Conservation (phyloP, 2,888 invertebrate genomes). For the Ecdyonurus torrentis region DNA sequence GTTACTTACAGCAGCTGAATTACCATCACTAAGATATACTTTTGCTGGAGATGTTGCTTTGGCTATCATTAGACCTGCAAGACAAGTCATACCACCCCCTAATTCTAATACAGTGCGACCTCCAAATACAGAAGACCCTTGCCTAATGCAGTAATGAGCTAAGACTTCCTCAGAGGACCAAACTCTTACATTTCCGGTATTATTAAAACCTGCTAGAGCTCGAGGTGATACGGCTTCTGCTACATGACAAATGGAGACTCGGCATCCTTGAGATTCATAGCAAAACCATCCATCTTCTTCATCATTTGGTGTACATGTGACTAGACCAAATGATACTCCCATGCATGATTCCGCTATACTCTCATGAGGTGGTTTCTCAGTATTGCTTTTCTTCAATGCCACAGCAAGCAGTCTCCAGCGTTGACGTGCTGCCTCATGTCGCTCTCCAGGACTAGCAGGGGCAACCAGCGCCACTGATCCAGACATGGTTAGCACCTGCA, state of each 20-base stretch:
- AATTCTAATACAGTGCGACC: constrained; percentile 54
- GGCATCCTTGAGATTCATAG: neutral
- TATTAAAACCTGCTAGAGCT: constrained; percentile 64
- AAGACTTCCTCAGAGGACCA: constrained; percentile 68
- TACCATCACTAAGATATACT: constrained; percentile 63
- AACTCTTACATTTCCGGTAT: constrained; percentile 62
- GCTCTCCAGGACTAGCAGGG: neutral
- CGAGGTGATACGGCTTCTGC: constrained; percentile 5
- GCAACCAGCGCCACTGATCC: neutral
- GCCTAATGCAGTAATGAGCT: constrained; percentile 35
- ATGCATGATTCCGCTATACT: neutral
- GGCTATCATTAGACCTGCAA: constrained; percentile 56
- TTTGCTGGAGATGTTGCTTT: constrained; percentile 44
- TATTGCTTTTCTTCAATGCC: constrained; percentile 27
- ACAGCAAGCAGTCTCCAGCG: constrained; percentile 54
- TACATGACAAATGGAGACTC: neutral
- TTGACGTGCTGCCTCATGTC: constrained; percentile 38
- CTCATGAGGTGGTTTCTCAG: neutral
- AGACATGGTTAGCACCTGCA: constrained; percentile 1
- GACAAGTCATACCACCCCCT: constrained; percentile 72
- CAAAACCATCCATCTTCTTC: neutral
- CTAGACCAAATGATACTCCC: neutral
- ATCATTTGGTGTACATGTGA: neutral
- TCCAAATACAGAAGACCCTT: constrained; percentile 36
- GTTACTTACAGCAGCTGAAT: constrained; percentile 55